A percentile compares a stretch with the other conserved stretches of the same genome.
phyloP scores from a whole-genome alignment of 2,888 invertebrate genomes.

The Chaitophorus viminalis region DNA sequence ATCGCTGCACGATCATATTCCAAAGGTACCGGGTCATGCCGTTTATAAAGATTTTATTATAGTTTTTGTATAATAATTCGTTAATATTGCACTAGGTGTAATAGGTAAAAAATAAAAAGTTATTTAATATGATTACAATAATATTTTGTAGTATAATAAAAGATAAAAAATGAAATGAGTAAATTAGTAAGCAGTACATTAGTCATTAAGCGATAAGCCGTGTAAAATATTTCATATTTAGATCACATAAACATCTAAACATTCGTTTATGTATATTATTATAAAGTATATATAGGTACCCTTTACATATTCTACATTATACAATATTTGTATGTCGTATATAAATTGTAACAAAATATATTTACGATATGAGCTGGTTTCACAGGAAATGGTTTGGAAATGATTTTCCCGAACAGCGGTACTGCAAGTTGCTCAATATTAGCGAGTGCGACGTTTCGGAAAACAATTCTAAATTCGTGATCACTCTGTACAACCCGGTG shows the following conservation, averaged over 20 bases:
- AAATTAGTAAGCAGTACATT: too few relatives aligned
- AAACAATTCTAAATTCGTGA: slow-evolving; percentile 72
- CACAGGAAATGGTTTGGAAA: slow-evolving; percentile 60
- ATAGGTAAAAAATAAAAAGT: too few relatives aligned
- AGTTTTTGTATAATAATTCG: too few relatives aligned
- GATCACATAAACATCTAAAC: too few relatives aligned
- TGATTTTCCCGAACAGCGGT: slow-evolving; percentile 62
- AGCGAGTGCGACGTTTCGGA: slow-evolving; percentile 80
- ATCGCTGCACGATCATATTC: not conserved
- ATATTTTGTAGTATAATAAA: too few relatives aligned
- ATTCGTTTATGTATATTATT: not conserved
- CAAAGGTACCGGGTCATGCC: not conserved
- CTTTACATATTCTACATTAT: too few relatives aligned
- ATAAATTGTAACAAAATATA: too few relatives aligned
- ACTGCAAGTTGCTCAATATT: slow-evolving; percentile 78
- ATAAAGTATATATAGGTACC: not conserved
- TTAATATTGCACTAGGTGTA: not conserved
- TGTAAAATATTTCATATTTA: too few relatives aligned
- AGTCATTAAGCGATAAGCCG: too few relatives aligned
- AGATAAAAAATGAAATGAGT: too few relatives aligned
- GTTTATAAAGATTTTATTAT: not conserved
- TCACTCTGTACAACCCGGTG: slow-evolving; percentile 85
- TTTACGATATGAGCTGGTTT: not conserved
- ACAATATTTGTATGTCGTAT: too few relatives aligned
- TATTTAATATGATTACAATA: too few relatives aligned